Evolutionary conservation across 2,888 invertebrate species (phyloP).

Genomic region (Ormyrus rosae): DNA sequence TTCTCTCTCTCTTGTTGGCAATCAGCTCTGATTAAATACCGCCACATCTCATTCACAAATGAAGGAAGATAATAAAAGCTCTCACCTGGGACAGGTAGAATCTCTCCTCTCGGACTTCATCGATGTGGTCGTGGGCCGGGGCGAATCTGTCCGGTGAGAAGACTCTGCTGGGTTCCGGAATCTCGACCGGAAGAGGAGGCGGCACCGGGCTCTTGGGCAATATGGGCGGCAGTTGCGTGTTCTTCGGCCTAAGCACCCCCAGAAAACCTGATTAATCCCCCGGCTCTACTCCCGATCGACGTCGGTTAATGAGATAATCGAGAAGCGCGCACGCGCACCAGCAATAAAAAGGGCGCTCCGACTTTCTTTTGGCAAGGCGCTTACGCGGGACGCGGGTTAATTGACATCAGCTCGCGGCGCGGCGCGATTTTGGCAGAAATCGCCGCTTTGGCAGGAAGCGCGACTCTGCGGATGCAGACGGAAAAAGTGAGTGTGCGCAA

Average conservation of each 20-base stretch:
- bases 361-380: too few relatives aligned
- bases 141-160: constrained; percentile 64
- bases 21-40: too few relatives aligned
- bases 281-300: background rate
- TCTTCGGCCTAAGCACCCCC: constrained; percentile 61
- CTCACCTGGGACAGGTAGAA: constrained; percentile 72
- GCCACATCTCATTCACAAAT: too few relatives aligned
- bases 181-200: constrained; percentile 61
- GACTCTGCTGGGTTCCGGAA: constrained; percentile 64
- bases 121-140: constrained; percentile 69
- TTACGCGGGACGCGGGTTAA: background rate
- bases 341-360: background rate
- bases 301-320: background rate
- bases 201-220: constrained; percentile 74
- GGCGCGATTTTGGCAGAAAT: background rate
- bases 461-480: background rate
- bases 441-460: background rate
- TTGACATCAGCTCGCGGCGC: background rate
- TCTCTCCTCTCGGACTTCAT: constrained; percentile 73
- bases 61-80: background rate
- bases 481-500: background rate
- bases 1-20: too few relatives aligned
- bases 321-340: background rate
- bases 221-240: constrained; percentile 66
- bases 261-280: constrained; percentile 15